phyloP scores from a whole-genome alignment of 2,888 invertebrate genomes.

The Atrina japonica region DNA sequence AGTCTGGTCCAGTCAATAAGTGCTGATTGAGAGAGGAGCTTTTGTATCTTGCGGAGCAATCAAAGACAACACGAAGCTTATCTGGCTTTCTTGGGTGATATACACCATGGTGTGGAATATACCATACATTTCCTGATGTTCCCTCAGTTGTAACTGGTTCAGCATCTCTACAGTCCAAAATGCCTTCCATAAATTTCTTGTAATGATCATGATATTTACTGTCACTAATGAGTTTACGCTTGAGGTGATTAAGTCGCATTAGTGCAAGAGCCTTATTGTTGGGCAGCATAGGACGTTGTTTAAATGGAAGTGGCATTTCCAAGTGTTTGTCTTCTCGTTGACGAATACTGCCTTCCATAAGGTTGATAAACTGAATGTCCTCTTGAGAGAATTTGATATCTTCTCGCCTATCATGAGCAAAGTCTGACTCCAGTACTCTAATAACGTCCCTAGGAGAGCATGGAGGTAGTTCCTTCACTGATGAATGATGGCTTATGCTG shows the following conservation, averaged over 20 bases:
- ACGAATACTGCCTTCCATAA: slow-evolving; percentile 18
- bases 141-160: slow-evolving; percentile 6
- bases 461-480: slow-evolving; percentile 35
- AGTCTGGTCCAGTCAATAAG: slow-evolving; percentile 48
- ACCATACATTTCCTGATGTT: slow-evolving; percentile 20
- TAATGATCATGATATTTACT: slow-evolving; percentile 32
- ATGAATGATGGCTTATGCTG: slow-evolving; percentile 20
- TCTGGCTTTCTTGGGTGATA: slow-evolving; percentile 23
- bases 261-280: slow-evolving; percentile 36
- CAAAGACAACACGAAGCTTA: slow-evolving; percentile 45
- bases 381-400: slow-evolving; percentile 32
- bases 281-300: slow-evolving; percentile 27
- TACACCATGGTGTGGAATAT: slow-evolving; percentile 36
- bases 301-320: slow-evolving; percentile 44
- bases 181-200: slow-evolving; percentile 29
- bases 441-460: slow-evolving; percentile 31
- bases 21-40: slow-evolving; percentile 34
- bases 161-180: slow-evolving; percentile 31
- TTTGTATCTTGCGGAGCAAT: slow-evolving; percentile 44
- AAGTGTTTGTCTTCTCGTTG: slow-evolving; percentile 31
- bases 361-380: slow-evolving; percentile 27
- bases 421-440: slow-evolving; percentile 40
- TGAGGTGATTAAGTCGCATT: slow-evolving; percentile 27
- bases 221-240: slow-evolving; percentile 20
- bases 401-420: slow-evolving; percentile 21